Evolutionary conservation across 1,140 invertebrate genomes (phyloP), one percentile per base, ranked within the genome.

Genomic region (Ostrea denselamellosa): DNA sequence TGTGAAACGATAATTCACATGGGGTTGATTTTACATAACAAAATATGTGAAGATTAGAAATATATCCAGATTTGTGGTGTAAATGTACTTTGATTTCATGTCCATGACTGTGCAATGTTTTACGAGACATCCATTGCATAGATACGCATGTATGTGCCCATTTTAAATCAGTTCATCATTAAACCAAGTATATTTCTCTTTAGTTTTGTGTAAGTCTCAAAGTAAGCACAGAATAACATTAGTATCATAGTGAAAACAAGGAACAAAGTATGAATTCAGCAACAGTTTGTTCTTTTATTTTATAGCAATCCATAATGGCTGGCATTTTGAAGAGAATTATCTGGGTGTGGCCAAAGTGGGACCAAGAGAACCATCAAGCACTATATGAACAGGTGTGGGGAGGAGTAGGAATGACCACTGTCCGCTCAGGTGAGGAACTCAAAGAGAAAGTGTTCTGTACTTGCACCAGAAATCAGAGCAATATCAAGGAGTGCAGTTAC

Each of bases 291-390:
- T 68, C 84, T 86, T 86, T 85, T 83, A 10, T 44, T 85, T 89
- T 91, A 1, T 87, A 93, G 93, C 88, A 86, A 53, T 90, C 93
- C 22, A 89, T 86, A 12, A 85, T 92, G 68, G 86, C 91, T 34
- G 93, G 92, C 12, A 71, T 93, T 3, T 88, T 93, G 19, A 85
- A 89, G 44, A 89, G 90, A 34, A 89, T 90, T 58, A 89, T 93
- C n/a, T 93, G 92, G 92, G 90, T 93, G 52, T 93, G 92, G 90
- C 93, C 93, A 14, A 86, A 56, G n/a, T 93, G 93, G 93, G 92
- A 93, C 68, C 68, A 82, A 10, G 62, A 85, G 8, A 89, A 90
- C 28, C 89, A 90, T 65, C 81, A 89, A 4, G 44, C n/a, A 10
- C 52, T 44, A 0, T 88, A 91, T 82, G 85, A 90, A 19, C 0